These are phyloP conservation scores for Ostrea edulis DNA, from an alignment of 1,140 invertebrate species.

Conservation along the genomic window DNA sequence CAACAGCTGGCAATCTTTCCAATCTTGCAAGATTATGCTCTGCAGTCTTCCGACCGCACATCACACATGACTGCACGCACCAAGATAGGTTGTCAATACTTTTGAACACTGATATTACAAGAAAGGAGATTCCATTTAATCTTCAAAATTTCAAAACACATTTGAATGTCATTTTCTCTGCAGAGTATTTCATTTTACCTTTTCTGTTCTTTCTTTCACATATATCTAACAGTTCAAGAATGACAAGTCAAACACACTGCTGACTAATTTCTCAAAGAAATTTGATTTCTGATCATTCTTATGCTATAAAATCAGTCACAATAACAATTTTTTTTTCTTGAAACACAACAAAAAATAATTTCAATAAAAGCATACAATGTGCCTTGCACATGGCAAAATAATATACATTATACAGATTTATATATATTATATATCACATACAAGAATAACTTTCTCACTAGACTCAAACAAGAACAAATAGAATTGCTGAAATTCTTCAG, in stretches of 20 bases:
- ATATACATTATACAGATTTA: constrained; percentile 38
- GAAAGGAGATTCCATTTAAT: constrained; percentile 35
- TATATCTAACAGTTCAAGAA: constrained; percentile 22
- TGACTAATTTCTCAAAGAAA: constrained; percentile 33
- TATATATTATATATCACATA: constrained; percentile 40
- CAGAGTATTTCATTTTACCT: constrained; percentile 31
- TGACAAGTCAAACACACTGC: constrained; percentile 28
- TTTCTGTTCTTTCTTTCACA: constrained; percentile 37
- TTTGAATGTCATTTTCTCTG: constrained; percentile 39
- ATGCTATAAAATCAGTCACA: constrained; percentile 37
- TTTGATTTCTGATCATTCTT: constrained; percentile 39
- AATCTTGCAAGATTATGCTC: background rate
- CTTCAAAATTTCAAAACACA: constrained; percentile 38
- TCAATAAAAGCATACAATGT: constrained; percentile 39
- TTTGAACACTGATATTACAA: constrained; percentile 23
- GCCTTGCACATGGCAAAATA: constrained; percentile 38
- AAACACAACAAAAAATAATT: constrained; percentile 40
- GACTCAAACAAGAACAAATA: constrained; percentile 35
- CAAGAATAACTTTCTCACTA: constrained; percentile 37
- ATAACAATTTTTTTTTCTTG: constrained; percentile 36
- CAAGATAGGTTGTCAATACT: background rate
- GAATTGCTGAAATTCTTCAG: constrained; percentile 37
- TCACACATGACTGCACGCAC: background rate
- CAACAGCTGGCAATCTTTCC: background rate
- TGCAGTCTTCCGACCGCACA: background rate